Conservation (phyloP, 1,140 invertebrate species). For the roundworm (Caenorhabditis elegans) region WBcel235 BX284605.5:5228001-5228500, state of each 20-base stretch:
- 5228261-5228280: constrained; percentile 47
- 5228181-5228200: constrained; percentile 46
- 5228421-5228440: constrained; percentile 2
- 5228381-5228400: no score
- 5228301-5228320: constrained; percentile 37
- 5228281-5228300: constrained; percentile 46
- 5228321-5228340: no score
- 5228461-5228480: no score
- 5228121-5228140: not conserved
- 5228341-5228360: no score
- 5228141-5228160: constrained; percentile 46
- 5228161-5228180: constrained; percentile 45
- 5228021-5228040: no score
- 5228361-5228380: no score
- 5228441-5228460: not conserved
- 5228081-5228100: no score
- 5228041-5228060: no score
- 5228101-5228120: no score
- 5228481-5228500: not conserved
- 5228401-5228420: constrained; percentile 8
- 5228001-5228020: no score
- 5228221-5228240: constrained; percentile 42
- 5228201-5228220: constrained; percentile 34
- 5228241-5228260: constrained; percentile 47
- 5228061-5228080: no score